Conservation (phyloP, 1,140 invertebrate species). For the Sitodiplosis mosellana region DNA sequence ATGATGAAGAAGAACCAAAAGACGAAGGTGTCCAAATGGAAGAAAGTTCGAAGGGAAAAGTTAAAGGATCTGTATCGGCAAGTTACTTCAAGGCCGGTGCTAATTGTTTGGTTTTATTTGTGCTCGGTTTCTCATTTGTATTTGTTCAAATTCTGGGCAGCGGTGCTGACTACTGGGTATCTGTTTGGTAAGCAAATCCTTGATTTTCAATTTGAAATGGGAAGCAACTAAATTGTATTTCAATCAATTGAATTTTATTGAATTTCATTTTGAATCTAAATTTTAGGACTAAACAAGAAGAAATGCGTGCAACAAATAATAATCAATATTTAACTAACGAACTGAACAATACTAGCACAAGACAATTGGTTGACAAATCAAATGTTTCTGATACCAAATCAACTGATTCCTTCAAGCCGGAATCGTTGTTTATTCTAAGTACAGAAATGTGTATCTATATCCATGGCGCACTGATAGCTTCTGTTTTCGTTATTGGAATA, state of each 20-base stretch:
- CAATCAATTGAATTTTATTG: too few relatives aligned
- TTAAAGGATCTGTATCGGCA: slow-evolving; percentile 6
- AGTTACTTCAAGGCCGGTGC: slow-evolving; percentile 34
- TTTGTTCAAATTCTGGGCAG: slow-evolving; percentile 43
- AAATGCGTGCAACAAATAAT: not conserved
- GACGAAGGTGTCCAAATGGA: slow-evolving; percentile 2
- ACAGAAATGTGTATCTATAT: not conserved
- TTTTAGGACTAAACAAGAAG: slow-evolving; percentile 24
- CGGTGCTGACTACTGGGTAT: slow-evolving; percentile 56
- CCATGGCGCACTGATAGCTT: not conserved
- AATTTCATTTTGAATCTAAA: too few relatives aligned
- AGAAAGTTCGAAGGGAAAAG: slow-evolving; percentile 5
- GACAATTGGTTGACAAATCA: too few relatives aligned
- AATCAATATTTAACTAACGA: too few relatives aligned
- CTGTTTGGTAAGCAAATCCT: slow-evolving; percentile 34
- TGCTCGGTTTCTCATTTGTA: slow-evolving; percentile 29
- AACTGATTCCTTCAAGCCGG: not conserved
- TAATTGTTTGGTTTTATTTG: slow-evolving; percentile 19
- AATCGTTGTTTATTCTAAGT: not conserved
- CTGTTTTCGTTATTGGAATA: not conserved
- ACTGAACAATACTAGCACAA: too few relatives aligned
- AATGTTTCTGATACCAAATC: not conserved
- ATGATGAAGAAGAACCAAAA: slow-evolving; percentile 1
- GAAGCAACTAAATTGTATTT: not conserved
- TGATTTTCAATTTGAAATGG: not conserved